Conservation (phyloP, 2,888 invertebrate genomes). For the Conus canariensis region DNA sequence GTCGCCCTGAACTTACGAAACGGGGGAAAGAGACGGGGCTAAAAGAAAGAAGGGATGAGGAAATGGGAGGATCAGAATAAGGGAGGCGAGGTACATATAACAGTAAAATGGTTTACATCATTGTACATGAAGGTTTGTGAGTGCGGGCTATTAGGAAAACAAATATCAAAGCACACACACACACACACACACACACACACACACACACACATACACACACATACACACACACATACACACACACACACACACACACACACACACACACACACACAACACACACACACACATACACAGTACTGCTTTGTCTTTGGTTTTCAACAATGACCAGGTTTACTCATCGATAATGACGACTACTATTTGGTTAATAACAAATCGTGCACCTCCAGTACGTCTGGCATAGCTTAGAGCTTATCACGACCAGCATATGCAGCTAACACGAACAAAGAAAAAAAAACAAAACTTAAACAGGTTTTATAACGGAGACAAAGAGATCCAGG, state of each 20-base stretch:
- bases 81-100: too few species aligned
- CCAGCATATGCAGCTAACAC: not conserved
- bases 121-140: too few species aligned
- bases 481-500: too few species aligned
- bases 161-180: not conserved
- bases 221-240: slow-evolving; percentile 27
- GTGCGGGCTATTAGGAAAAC: too few species aligned
- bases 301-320: not conserved
- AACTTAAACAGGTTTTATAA: too few species aligned
- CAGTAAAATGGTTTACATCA: too few species aligned
- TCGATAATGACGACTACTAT: not conserved
- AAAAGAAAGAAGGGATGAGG: too few species aligned
- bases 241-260: slow-evolving; percentile 22
- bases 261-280: slow-evolving; percentile 24
- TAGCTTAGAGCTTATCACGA: not conserved
- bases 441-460: not conserved
- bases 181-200: slow-evolving; percentile 26
- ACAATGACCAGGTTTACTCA: not conserved
- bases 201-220: slow-evolving; percentile 31
- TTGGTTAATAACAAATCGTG: not conserved
- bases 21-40: too few species aligned
- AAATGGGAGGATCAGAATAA: too few species aligned
- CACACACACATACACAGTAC: slow-evolving; percentile 6
- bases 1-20: too few species aligned
- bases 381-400: not conserved